Conservation (phyloP, 2,797 vertebrate species). For the Botia kubotai region DNA sequence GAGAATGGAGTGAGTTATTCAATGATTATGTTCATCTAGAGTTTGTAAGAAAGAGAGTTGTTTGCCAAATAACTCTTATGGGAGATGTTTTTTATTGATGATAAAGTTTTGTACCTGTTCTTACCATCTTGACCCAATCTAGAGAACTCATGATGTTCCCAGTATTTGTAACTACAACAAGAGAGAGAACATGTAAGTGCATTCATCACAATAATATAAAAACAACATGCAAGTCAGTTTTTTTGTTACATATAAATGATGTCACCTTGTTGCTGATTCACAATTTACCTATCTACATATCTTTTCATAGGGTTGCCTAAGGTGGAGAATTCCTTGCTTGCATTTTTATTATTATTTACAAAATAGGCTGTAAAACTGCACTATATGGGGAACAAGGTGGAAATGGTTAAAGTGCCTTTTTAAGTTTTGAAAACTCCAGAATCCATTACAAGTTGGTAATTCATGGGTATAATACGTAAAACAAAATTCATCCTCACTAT, state of each 20-base stretch:
- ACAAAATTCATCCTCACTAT: not conserved
- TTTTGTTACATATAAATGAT: not conserved
- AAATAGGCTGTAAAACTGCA: not conserved
- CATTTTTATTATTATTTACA: not conserved
- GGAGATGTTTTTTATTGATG: not conserved
- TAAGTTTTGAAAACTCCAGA: not conserved
- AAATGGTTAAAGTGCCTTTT: not conserved
- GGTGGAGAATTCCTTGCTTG: not conserved
- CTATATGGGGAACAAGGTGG: not conserved
- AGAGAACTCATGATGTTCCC: slow-evolving; percentile 41
- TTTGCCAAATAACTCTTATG: not conserved
- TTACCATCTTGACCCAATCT: slow-evolving; percentile 2
- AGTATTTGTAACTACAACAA: not conserved
- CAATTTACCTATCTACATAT: not conserved
- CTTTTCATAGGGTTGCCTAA: slow-evolving; percentile 31
- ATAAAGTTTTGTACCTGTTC: not conserved
- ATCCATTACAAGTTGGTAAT: not conserved
- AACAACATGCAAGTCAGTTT: not conserved
- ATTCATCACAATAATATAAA: not conserved
- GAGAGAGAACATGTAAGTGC: slow-evolving; percentile 37
- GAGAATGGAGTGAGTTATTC: slow-evolving; percentile 70
- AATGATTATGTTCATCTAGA: not conserved
- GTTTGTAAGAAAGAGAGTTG: not conserved
- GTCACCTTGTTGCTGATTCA: not conserved
- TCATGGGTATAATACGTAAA: not conserved